Evolutionary conservation across 2,113 vertebrate genomes (phyloP), one percentile per base, ranked within the genome.

Genomic region (Peucedramus taeniatus): DNA sequence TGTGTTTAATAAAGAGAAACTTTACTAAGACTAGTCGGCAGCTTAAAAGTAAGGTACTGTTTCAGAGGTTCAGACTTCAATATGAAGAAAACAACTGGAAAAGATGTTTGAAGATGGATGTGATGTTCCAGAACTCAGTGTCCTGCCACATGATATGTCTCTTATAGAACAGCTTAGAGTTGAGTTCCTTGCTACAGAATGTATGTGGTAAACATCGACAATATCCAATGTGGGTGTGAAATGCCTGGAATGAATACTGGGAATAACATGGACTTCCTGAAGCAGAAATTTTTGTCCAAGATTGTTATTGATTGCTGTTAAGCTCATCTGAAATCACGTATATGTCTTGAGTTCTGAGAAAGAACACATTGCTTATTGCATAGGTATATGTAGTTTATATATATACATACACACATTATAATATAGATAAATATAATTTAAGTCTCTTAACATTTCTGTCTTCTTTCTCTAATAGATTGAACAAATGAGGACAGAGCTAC

Each of bases 401-500:
- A 12, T 42, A n/a, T 5, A 39, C 6, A 39, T 7, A 45, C 3
- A 22, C 6, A 35, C 13, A n/a, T 5, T 66, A 17, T 74, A 4
- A 12, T 74, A 21, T 28, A 51, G 44, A 56, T 31, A 81, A 86
- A 66, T 51, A 7, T 60, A 33, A 82, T 51, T 31, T 11, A 77
- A 86, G 39, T 69, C 1, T 85, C 53, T 50, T 88, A 53, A 57
- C 44, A 71, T 53, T 5, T 78, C 57, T 84, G 40, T 64, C 21
- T 91, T 33, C 96, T 96, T 95, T 83, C 88, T 96, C 60, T 97
- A 94, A 97, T 90, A 99, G 99, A 98, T 99, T 97, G 99, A 99
- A 95, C 99, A 99, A 98, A 99, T 99, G 98, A 99, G 99, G 95
- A 98, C 95, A 45, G 99, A 99, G 94, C 98, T 99, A 24, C 98